Evolutionary conservation across 2,113 vertebrate genomes (phyloP).

Genomic region (Philantomba maxwellii): DNA sequence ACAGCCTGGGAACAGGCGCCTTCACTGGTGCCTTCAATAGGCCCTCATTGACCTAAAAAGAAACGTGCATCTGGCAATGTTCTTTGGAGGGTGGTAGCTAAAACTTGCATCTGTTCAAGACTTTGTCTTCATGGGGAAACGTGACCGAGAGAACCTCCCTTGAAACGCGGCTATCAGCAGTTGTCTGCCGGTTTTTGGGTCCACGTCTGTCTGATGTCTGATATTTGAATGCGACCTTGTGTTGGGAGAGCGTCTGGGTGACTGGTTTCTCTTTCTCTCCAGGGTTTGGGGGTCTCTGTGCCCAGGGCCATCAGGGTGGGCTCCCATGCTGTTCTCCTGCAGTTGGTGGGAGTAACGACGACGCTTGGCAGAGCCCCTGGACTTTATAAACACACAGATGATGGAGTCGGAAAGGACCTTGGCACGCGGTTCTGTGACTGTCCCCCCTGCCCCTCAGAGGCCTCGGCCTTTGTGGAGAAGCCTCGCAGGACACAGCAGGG

Average conservation of each 20-base stretch:
- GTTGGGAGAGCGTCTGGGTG: not conserved
- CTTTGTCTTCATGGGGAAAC: not conserved
- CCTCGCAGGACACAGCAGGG: not conserved
- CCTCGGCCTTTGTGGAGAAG: not conserved
- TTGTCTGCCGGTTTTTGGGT: not conserved
- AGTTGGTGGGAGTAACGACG: accelerated
- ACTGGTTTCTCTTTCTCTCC: not conserved
- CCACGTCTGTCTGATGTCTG: not conserved
- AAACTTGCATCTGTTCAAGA: not conserved
- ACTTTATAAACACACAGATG: not conserved
- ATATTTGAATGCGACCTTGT: not conserved
- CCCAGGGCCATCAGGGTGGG: not conserved
- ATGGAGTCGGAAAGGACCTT: not conserved
- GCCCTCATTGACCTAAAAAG: not conserved
- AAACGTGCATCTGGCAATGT: not conserved
- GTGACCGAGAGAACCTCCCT: not conserved
- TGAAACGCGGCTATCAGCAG: not conserved
- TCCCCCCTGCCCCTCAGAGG: not conserved
- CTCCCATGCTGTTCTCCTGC: not conserved
- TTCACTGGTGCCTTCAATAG: not conserved
- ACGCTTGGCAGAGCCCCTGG: not conserved
- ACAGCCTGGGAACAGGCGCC: not conserved
- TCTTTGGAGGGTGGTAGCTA: not conserved
- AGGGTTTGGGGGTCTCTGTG: not conserved
- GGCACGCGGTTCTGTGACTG: not conserved